Conservation (phyloP, 30 jellyfish, hydroid and myxozoan species). For the Sanderia malayensis region DNA sequence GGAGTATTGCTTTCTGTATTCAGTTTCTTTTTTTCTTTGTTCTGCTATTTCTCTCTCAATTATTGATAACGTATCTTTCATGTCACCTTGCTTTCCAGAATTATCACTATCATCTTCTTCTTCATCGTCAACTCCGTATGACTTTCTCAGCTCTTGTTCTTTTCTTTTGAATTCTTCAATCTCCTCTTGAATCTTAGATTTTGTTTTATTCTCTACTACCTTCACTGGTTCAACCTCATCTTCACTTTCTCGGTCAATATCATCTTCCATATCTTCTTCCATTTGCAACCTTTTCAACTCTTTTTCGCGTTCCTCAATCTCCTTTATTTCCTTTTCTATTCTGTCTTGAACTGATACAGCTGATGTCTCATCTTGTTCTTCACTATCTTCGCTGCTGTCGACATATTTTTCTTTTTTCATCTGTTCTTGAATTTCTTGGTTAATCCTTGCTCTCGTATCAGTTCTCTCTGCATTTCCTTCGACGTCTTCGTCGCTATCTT, state of each 20-base stretch:
- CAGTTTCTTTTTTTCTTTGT: slow-evolving; percentile 47
- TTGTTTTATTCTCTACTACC: slow-evolving; percentile 8
- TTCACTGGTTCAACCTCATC: background rate
- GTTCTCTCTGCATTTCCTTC: background rate
- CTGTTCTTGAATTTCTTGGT: slow-evolving; percentile 47
- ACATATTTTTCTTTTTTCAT: background rate
- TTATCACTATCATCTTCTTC: slow-evolving; percentile 40
- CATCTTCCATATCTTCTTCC: slow-evolving; percentile 24
- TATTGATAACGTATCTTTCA: slow-evolving; percentile 4
- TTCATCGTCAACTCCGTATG: slow-evolving; percentile 50
- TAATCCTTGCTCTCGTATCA: slow-evolving; percentile 25
- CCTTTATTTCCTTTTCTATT: slow-evolving; percentile 58
- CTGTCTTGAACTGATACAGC: slow-evolving; percentile 56
- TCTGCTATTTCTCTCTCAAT: slow-evolving; percentile 59
- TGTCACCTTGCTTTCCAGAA: background rate
- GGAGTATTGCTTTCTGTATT: slow-evolving; percentile 36
- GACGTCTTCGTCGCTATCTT: slow-evolving; percentile 13
- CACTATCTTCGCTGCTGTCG: slow-evolving; percentile 46
- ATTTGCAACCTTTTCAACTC: slow-evolving; percentile 36
- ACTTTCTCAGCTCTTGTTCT: slow-evolving; percentile 49
- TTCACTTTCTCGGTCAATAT: slow-evolving; percentile 31
- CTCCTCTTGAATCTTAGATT: slow-evolving; percentile 57
- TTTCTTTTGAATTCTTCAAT: slow-evolving; percentile 59
- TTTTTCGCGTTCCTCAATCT: slow-evolving; percentile 48
- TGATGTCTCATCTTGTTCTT: slow-evolving; percentile 14